Evolutionary conservation across 1,140 invertebrate species (phyloP).

Genomic region (Formica exsecta): DNA sequence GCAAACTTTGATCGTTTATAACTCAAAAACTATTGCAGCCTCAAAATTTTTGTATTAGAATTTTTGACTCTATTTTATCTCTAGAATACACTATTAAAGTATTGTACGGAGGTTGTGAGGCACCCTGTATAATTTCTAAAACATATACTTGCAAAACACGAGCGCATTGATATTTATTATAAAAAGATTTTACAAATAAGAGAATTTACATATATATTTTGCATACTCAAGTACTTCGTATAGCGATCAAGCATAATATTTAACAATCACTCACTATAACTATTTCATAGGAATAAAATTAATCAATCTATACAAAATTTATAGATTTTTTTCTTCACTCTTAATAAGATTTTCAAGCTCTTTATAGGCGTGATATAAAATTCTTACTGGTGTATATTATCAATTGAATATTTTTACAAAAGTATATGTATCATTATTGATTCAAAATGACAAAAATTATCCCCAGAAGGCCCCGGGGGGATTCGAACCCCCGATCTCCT

Average conservation of each 20-base stretch:
- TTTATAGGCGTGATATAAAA: not conserved
- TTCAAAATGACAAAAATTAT: constrained; percentile 7
- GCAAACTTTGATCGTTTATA: no score
- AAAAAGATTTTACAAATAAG: not conserved
- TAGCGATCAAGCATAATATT: constrained; percentile 6
- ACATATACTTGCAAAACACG: not conserved
- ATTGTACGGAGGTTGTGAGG: no score
- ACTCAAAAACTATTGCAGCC: no score
- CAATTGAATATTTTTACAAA: not conserved
- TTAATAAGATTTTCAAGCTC: not conserved
- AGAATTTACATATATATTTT: not conserved
- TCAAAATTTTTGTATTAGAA: no score
- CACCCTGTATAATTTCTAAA: not conserved
- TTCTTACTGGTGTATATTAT: not conserved
- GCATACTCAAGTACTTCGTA: not conserved
- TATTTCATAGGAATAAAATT: constrained; percentile 27
- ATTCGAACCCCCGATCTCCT: constrained; percentile 88
- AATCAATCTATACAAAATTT: not conserved
- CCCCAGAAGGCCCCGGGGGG: constrained; percentile 84
- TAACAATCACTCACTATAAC: not conserved
- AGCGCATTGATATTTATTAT: not conserved
- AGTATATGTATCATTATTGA: not conserved
- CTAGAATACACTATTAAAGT: no score
- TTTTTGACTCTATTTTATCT: no score
- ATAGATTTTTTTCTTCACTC: not conserved